A percentile compares a stretch with the other conserved stretches of the same genome.
phyloP scores from a whole-genome alignment of 2,888 invertebrate genomes.

The Neoscelio sp. region DNA sequence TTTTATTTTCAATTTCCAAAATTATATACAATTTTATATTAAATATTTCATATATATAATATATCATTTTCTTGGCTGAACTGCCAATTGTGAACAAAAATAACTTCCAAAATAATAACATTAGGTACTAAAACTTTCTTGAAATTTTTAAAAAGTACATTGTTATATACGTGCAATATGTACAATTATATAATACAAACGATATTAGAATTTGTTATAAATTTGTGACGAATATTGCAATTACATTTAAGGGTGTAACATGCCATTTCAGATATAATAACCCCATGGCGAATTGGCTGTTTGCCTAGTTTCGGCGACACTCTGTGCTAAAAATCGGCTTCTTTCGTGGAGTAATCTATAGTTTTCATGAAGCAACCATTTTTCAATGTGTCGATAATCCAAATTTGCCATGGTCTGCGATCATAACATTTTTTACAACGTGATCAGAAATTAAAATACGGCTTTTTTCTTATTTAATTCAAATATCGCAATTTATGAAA shows the following conservation, averaged over 20 bases:
- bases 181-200: no score
- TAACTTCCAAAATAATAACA: no score
- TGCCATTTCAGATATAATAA: conserved; percentile 46
- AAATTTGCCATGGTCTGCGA: conserved; percentile 38
- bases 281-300: conserved; percentile 47
- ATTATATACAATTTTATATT: no score
- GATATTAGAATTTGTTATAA: conserved; percentile 6
- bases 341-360: conserved; percentile 45
- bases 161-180: no score
- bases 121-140: no score
- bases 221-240: conserved; percentile 49
- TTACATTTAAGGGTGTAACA: conserved; percentile 44
- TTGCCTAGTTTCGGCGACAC: conserved; percentile 56
- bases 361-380: conserved; percentile 51
- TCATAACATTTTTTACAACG: conserved; percentile 57
- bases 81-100: no score
- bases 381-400: conserved; percentile 55
- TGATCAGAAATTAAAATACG: conserved; percentile 38
- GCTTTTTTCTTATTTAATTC: background rate
- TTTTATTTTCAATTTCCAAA: no score
- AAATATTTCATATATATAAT: no score
- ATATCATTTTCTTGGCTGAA: no score
- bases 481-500: conserved; percentile 27
- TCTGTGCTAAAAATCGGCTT: conserved; percentile 46
- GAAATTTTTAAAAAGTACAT: no score